Conservation (phyloP, 2,113 vertebrate species). For the Lutjanus erythropterus region DNA sequence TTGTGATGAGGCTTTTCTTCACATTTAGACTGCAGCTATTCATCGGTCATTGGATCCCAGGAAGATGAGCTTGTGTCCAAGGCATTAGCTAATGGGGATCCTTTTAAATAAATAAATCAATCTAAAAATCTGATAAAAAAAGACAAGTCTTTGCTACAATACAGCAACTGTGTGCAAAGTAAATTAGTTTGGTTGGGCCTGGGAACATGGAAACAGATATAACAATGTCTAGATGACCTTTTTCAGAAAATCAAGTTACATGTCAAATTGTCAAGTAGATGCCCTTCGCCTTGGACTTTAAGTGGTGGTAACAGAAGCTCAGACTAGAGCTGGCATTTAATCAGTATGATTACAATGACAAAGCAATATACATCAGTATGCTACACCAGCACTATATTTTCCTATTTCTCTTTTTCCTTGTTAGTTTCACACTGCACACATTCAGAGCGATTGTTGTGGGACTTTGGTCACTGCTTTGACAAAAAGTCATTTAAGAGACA, state of each 20-base stretch:
- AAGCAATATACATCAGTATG: neutral
- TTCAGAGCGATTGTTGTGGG: neutral
- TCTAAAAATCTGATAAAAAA: neutral
- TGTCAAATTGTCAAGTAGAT: neutral
- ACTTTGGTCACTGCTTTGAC: neutral
- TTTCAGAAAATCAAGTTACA: neutral
- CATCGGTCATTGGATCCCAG: too few species aligned
- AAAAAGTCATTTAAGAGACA: conserved; percentile 9
- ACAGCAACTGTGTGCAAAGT: neutral
- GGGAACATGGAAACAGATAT: neutral
- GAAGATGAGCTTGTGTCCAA: too few species aligned
- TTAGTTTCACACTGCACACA: neutral
- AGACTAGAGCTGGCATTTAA: neutral
- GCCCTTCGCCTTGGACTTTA: neutral
- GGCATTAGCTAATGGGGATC: too few species aligned
- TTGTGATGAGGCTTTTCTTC: neutral
- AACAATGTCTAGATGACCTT: neutral
- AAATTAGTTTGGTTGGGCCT: neutral
- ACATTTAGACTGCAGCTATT: neutral
- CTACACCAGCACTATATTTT: too few species aligned
- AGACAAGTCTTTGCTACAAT: neutral
- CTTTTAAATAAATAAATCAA: too few species aligned
- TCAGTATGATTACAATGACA: neutral
- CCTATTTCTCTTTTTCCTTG: neutral
- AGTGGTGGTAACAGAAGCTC: neutral